Conservation (phyloP, 2,888 invertebrate genomes). For the Dasysyrphus tricinctus region DNA sequence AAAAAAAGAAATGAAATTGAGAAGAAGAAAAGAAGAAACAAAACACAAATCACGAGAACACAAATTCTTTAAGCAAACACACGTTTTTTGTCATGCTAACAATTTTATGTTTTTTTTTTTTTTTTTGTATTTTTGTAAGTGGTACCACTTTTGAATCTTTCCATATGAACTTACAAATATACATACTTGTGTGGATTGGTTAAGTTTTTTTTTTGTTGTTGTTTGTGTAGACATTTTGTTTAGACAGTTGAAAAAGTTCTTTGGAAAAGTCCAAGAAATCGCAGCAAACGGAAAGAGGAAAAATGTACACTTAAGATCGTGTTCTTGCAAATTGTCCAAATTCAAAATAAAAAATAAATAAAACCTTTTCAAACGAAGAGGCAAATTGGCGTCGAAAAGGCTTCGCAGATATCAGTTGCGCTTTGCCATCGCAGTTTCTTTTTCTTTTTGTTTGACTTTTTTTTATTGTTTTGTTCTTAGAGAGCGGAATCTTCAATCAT, state of each 20-base stretch:
- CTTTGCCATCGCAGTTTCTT: background rate
- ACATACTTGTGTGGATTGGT: background rate
- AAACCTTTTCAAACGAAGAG: constrained; percentile 3
- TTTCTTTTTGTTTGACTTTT: background rate
- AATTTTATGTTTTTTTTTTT: constrained; percentile 57
- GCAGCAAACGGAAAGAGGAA: background rate
- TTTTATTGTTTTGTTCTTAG: background rate
- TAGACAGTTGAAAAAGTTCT: constrained; percentile 38
- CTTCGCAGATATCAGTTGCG: background rate
- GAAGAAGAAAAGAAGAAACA: constrained; percentile 43
- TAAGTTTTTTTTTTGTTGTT: constrained; percentile 2
- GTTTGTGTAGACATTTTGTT: constrained; percentile 1
- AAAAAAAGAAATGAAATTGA: constrained; percentile 41
- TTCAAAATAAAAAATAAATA: constrained; percentile 3
- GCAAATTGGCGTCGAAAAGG: constrained; percentile 22
- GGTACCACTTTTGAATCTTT: constrained; percentile 54
- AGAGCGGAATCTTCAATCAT: background rate
- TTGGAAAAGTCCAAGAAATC: constrained; percentile 39
- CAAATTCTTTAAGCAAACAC: constrained; percentile 73
- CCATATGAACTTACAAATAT: background rate
- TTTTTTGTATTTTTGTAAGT: constrained; percentile 59
- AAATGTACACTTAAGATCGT: constrained; percentile 45
- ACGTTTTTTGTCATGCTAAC: constrained; percentile 76
- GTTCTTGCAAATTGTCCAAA: constrained; percentile 40
- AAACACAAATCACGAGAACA: constrained; percentile 73